Evolutionary conservation across 2,113 vertebrate genomes (phyloP).

Genomic region (Dissostichus mawsoni): DNA sequence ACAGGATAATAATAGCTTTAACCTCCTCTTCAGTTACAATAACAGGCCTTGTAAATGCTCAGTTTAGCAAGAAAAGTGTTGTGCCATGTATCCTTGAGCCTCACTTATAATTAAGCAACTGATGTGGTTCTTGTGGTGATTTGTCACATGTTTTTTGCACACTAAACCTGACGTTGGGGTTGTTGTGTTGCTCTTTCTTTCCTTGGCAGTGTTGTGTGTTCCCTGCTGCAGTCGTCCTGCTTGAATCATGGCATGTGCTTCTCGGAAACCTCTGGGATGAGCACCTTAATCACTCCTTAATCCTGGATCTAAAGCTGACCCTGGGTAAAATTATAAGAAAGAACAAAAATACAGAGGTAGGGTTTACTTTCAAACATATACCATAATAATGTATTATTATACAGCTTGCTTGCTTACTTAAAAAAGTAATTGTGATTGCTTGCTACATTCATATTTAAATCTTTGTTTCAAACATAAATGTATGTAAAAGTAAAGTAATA

Average conservation of each 20-base stretch:
- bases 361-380: neutral
- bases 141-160: constrained; percentile 11
- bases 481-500: neutral
- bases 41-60: neutral
- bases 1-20: neutral
- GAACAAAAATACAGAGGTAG: constrained; percentile 69
- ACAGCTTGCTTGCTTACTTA: too few species aligned
- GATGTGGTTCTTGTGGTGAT: constrained; percentile 34
- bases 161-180: constrained; percentile 24
- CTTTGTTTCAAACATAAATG: neutral
- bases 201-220: constrained; percentile 83
- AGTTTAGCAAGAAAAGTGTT: neutral
- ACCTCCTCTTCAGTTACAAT: neutral
- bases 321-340: constrained; percentile 72
- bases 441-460: neutral
- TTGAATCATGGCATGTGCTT: constrained; percentile 80
- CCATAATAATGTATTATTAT: neutral
- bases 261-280: constrained; percentile 74
- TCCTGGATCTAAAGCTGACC: constrained; percentile 68
- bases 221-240: constrained; percentile 77
- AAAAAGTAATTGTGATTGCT: neutral
- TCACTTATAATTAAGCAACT: neutral
- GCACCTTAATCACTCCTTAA: constrained; percentile 74
- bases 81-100: neutral
- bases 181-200: constrained; percentile 17